Evolutionary conservation across 2,888 invertebrate genomes (phyloP).

Genomic region (Drosophila ezoana): DNA sequence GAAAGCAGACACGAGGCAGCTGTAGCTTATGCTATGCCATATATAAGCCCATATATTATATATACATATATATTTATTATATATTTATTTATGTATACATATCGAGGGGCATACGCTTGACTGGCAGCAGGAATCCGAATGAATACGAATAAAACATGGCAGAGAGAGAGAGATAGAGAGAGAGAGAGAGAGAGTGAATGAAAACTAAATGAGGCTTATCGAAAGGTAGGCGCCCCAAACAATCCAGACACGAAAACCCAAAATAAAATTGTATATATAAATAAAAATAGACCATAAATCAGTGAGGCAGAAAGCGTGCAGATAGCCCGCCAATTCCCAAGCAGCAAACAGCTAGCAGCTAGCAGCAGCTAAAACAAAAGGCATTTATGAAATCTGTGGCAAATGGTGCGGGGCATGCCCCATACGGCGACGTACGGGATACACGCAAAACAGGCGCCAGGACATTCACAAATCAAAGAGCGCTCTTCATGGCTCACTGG

Average conservation of each 20-base stretch:
- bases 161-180: neutral
- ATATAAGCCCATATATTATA: neutral
- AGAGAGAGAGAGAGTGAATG: conserved; percentile 44
- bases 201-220: conserved; percentile 76
- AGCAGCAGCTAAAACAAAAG: conserved; percentile 50
- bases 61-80: conserved; percentile 1
- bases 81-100: conserved; percentile 15
- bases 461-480: conserved; percentile 68
- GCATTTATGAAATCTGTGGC: conserved; percentile 38
- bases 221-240: conserved; percentile 21
- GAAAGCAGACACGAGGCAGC: conserved; percentile 12
- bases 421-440: conserved; percentile 2
- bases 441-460: conserved; percentile 52
- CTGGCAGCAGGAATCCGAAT: conserved; percentile 20
- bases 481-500: conserved; percentile 61
- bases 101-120: conserved; percentile 45
- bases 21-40: conserved; percentile 18
- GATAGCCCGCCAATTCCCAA: conserved; percentile 54
- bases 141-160: conserved; percentile 17
- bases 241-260: conserved; percentile 27
- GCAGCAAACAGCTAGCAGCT: conserved; percentile 1
- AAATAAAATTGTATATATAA: conserved; percentile 57
- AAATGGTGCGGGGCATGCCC: conserved; percentile 1
- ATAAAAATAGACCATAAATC: conserved; percentile 75
- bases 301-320: conserved; percentile 72